phyloP scores from a whole-genome alignment of 2,797 vertebrate genomes.

The Urocyon cinereoargenteus region DNA sequence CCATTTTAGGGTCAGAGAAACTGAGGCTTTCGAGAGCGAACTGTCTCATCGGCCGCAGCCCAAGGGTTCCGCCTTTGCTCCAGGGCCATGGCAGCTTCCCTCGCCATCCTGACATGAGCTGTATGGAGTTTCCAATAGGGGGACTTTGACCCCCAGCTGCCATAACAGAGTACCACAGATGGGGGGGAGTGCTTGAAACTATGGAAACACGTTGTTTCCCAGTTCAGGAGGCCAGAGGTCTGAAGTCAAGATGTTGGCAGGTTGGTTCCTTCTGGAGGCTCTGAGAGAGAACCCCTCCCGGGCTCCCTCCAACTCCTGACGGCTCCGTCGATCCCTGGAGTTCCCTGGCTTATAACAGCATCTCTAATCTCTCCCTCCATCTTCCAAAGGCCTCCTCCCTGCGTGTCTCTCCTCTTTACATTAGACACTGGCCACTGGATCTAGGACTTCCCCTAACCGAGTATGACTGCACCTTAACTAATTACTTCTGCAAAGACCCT shows the following conservation, averaged over 20 bases:
- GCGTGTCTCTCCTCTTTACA: neutral
- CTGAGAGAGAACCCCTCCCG: neutral
- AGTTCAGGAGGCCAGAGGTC: neutral
- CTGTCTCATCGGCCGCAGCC: too few species aligned
- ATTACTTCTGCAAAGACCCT: neutral
- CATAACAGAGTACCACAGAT: neutral
- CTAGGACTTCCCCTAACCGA: fast-evolving
- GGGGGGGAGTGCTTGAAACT: neutral
- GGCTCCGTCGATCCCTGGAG: neutral
- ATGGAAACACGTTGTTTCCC: neutral
- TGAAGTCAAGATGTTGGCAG: neutral
- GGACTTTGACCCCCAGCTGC: neutral
- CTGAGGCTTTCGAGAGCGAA: neutral
- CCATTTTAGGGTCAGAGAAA: neutral
- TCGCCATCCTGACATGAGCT: neutral
- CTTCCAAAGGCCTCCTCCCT: neutral
- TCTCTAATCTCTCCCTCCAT: fast-evolving
- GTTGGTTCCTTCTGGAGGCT: neutral
- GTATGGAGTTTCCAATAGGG: neutral
- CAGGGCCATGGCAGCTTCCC: fast-evolving
- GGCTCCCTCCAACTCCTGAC: fast-evolving
- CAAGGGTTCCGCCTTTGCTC: neutral
- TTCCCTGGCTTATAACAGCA: fast-evolving
- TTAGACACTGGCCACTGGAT: fast-evolving
- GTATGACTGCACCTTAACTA: neutral